phyloP scores from a whole-genome alignment of 2,888 invertebrate species.

The Cremastinae sp. region DNA sequence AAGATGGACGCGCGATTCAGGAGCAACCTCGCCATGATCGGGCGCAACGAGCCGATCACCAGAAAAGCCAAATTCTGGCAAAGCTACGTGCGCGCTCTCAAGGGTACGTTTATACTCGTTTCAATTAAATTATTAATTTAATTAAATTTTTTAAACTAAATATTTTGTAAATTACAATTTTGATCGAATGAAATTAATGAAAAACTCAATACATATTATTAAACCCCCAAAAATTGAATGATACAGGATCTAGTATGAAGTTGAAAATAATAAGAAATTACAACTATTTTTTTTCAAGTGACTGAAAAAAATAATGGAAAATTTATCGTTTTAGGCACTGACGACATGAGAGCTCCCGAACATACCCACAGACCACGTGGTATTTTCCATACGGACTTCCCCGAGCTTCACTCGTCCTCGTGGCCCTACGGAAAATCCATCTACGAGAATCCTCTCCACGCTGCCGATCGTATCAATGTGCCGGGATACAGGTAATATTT shows the following conservation, averaged over 20 bases:
- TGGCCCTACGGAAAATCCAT: conserved; percentile 93
- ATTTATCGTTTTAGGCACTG: conserved; percentile 86
- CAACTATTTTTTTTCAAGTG: too few relatives aligned
- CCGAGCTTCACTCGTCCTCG: conserved; percentile 86
- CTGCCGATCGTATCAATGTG: conserved; percentile 91
- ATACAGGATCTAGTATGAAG: too few relatives aligned
- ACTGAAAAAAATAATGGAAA: not conserved
- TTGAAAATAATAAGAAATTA: too few relatives aligned
- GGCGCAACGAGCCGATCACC: conserved; percentile 94
- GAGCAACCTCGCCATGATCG: conserved; percentile 96
- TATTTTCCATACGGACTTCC: conserved; percentile 87
- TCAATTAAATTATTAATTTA: not conserved
- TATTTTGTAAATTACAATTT: too few relatives aligned
- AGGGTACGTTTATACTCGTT: conserved; percentile 85
- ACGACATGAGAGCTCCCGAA: conserved; percentile 95
- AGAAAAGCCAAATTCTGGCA: conserved; percentile 97
- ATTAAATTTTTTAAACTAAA: too few relatives aligned
- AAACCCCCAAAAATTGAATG: too few relatives aligned
- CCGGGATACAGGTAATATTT: conserved; percentile 89
- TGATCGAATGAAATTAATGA: too few relatives aligned
- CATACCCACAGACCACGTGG: conserved; percentile 85
- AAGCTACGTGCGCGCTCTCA: conserved; percentile 94
- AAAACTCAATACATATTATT: too few relatives aligned
- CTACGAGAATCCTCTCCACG: conserved; percentile 91
- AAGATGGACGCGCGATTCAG: conserved; percentile 89